A percentile compares a stretch with the other conserved stretches of the same genome.
These are phyloP conservation scores for Drosophila gunungcola DNA, from an alignment of 1,140 invertebrate species.

Conservation along the genomic window DNA sequence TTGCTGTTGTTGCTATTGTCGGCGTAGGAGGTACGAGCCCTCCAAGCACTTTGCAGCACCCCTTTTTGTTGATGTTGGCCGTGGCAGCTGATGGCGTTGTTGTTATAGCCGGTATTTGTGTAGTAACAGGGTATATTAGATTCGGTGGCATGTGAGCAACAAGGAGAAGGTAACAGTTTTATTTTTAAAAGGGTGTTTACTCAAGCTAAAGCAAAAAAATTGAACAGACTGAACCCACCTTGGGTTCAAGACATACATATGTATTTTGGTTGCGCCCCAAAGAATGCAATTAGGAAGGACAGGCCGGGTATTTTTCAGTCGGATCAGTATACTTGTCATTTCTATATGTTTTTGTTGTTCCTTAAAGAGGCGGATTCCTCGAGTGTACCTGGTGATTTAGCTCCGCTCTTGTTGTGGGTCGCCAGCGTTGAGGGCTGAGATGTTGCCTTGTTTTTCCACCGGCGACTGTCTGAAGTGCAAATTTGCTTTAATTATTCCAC, in stretches of 20 bases:
- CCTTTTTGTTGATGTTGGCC: conserved; percentile 45
- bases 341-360: conserved; percentile 20
- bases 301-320: background rate
- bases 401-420: conserved; percentile 67
- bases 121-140: background rate
- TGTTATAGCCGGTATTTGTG: conserved; percentile 12
- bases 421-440: conserved; percentile 61
- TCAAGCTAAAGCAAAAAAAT: background rate
- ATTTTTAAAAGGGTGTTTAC: background rate
- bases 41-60: conserved; percentile 35
- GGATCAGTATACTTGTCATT: background rate
- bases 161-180: background rate
- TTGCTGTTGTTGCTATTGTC: conserved; percentile 48
- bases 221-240: background rate
- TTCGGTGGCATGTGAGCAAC: background rate
- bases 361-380: conserved; percentile 31
- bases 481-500: conserved; percentile 84
- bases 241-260: background rate
- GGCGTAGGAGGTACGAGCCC: conserved; percentile 16
- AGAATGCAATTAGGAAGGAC: background rate
- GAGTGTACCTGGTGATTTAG: conserved; percentile 30
- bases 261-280: background rate
- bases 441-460: conserved; percentile 67
- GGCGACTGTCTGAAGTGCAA: conserved; percentile 82
- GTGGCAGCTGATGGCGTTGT: conserved; percentile 17